Conservation (phyloP, 2,797 vertebrate genomes). For the Psittacula echo region DNA sequence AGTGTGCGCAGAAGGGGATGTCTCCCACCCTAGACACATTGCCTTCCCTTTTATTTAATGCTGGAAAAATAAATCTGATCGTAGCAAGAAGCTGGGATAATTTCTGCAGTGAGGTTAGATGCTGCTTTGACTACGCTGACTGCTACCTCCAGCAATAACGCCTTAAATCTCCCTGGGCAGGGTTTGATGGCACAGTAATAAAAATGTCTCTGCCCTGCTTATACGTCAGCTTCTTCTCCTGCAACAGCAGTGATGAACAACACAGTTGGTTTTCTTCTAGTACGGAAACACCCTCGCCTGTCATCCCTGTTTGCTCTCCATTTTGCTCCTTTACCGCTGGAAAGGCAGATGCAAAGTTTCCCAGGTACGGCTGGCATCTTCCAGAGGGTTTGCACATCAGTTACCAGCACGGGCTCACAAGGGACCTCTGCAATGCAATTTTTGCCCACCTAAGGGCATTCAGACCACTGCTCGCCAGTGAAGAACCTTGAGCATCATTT, state of each 20-base stretch:
- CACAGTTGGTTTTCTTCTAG: neutral
- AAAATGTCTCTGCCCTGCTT: conserved; percentile 15
- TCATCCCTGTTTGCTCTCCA: neutral
- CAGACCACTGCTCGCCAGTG: neutral
- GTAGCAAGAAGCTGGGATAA: conserved; percentile 11
- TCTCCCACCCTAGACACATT: neutral
- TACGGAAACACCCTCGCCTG: neutral
- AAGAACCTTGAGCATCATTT: neutral
- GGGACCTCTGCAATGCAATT: neutral
- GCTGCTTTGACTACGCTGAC: neutral
- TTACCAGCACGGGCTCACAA: neutral
- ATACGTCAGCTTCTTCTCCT: neutral
- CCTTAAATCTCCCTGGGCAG: conserved; percentile 25
- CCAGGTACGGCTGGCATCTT: neutral
- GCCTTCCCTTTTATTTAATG: conserved; percentile 4
- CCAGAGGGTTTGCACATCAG: neutral
- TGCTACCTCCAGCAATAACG: conserved; percentile 6
- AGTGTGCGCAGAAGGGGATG: rapidly evolving
- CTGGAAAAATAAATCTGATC: neutral
- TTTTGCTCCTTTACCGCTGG: neutral
- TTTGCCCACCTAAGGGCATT: neutral
- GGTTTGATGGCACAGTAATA: conserved; percentile 39
- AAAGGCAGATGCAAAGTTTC: neutral
- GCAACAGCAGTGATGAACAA: neutral
- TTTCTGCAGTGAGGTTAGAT: neutral